These are phyloP conservation scores for Argyresthia albistria DNA, from an alignment of 2,888 invertebrate genomes.

Conservation along the genomic window DNA sequence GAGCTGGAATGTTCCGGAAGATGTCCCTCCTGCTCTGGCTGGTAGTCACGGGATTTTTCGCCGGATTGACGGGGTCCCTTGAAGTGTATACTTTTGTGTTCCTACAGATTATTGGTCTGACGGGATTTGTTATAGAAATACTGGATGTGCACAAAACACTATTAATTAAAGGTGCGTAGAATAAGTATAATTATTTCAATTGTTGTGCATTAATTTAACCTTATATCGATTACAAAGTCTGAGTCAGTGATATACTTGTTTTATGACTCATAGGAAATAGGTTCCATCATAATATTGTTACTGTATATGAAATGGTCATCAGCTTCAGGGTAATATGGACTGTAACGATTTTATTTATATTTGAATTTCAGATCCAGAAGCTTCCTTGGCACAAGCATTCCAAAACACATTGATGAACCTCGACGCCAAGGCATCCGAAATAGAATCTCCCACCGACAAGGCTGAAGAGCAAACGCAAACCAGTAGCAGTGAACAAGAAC, in stretches of 20 bases:
- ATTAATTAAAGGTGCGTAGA: conserved; percentile 43
- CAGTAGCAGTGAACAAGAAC: conserved; percentile 38
- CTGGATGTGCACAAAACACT: conserved; percentile 67
- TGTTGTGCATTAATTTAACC: too few relatives aligned
- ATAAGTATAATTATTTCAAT: too few relatives aligned
- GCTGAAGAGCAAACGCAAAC: conserved; percentile 28
- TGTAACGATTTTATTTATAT: neutral
- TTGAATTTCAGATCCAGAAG: conserved; percentile 46
- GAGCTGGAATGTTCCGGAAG: conserved; percentile 76
- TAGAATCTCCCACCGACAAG: conserved; percentile 25
- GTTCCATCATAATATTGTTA: too few relatives aligned
- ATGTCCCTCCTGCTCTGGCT: conserved; percentile 84
- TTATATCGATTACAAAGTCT: too few relatives aligned
- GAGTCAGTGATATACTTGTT: too few relatives aligned
- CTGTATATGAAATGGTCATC: neutral
- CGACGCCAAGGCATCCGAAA: conserved; percentile 17
- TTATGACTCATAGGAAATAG: too few relatives aligned
- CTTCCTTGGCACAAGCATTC: conserved; percentile 41
- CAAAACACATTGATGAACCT: conserved; percentile 37
- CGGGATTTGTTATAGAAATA: conserved; percentile 77
- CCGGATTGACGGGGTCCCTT: conserved; percentile 81
- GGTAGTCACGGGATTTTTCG: conserved; percentile 80
- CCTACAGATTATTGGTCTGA: conserved; percentile 75
- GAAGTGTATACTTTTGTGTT: conserved; percentile 82
- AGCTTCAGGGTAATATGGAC: neutral